Evolutionary conservation across 1,140 invertebrate genomes (phyloP).

Genomic region (Branchinecta lindahli): DNA sequence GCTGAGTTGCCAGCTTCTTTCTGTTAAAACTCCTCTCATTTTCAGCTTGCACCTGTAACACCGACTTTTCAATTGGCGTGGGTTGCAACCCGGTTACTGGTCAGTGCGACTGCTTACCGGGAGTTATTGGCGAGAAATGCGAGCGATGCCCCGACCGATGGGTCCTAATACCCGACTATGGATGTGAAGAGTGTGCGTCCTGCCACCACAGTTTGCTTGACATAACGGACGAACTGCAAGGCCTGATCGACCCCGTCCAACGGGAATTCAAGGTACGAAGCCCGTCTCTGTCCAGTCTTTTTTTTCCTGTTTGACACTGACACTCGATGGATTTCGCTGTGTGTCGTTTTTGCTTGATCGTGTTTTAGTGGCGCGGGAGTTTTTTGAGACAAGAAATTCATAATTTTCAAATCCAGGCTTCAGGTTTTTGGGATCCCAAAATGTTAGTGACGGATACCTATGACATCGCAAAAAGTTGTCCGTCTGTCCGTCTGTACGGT

Average conservation of each 20-base stretch:
- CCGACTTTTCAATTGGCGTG: constrained; percentile 68
- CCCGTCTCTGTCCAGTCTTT: not conserved
- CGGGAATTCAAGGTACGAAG: constrained; percentile 46
- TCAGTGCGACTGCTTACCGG: constrained; percentile 83
- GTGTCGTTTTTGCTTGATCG: not conserved
- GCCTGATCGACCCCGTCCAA: constrained; percentile 44
- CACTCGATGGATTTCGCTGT: too few species aligned
- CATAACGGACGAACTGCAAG: constrained; percentile 56
- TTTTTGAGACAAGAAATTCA: constrained; percentile 12
- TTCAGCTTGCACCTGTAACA: constrained; percentile 66
- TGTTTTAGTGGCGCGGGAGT: not conserved
- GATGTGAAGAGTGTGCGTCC: constrained; percentile 66
- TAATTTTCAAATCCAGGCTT: too few species aligned
- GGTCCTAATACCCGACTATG: constrained; percentile 49
- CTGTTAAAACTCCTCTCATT: constrained; percentile 20
- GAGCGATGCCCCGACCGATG: constrained; percentile 79
- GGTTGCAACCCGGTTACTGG: constrained; percentile 76
- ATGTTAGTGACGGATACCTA: too few species aligned
- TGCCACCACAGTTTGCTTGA: constrained; percentile 76
- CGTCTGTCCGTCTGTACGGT: too few species aligned
- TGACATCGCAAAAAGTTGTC: too few species aligned
- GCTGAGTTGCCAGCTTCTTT: too few species aligned
- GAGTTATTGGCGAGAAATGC: constrained; percentile 87
- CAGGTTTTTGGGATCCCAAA: too few species aligned
- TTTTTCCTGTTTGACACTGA: not conserved